Percentiles rank a stretch among this genome's conserved stretches.
These are phyloP conservation scores for Agriopis marginaria DNA, from an alignment of 2,888 invertebrate genomes.

Conservation along the genomic window DNA sequence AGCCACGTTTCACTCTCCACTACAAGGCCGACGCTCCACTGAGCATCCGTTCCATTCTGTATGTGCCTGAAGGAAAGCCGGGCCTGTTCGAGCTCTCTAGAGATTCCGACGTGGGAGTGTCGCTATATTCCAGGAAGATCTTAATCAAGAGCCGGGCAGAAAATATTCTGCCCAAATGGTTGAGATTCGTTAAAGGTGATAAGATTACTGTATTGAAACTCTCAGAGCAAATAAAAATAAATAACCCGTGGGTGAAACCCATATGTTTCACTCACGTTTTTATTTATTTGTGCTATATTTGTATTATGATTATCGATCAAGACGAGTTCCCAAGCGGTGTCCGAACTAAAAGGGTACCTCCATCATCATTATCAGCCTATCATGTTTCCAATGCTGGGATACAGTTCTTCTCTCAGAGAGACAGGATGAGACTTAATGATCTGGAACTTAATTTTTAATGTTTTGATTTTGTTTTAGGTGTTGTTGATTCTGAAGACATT, in stretches of 20 bases:
- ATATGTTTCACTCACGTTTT: too few species aligned
- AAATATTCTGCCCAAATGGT: slow-evolving; percentile 96
- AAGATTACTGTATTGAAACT: slow-evolving; percentile 6
- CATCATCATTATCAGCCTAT: too few species aligned
- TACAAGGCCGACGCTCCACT: slow-evolving; percentile 97
- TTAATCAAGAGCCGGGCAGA: slow-evolving; percentile 97
- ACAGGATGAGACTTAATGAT: too few species aligned
- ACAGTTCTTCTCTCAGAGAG: too few species aligned
- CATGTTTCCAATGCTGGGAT: too few species aligned
- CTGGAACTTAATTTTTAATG: not conserved
- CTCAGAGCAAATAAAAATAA: too few species aligned
- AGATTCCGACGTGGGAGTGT: slow-evolving; percentile 93
- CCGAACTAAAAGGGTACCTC: too few species aligned
- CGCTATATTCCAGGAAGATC: slow-evolving; percentile 96
- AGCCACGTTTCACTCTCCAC: slow-evolving; percentile 95
- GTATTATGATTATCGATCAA: too few species aligned
- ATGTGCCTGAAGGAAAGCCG: slow-evolving; percentile 97
- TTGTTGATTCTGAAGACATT: slow-evolving; percentile 99
- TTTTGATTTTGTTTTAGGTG: slow-evolving; percentile 85
- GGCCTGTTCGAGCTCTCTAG: slow-evolving; percentile 96
- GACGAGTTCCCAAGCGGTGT: too few species aligned
- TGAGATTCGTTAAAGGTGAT: slow-evolving; percentile 96
- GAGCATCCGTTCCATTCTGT: slow-evolving; percentile 95
- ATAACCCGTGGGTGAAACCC: too few species aligned
- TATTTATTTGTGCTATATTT: too few species aligned